Conservation (phyloP, 2,113 vertebrate genomes). For the Cavia aperea region DNA sequence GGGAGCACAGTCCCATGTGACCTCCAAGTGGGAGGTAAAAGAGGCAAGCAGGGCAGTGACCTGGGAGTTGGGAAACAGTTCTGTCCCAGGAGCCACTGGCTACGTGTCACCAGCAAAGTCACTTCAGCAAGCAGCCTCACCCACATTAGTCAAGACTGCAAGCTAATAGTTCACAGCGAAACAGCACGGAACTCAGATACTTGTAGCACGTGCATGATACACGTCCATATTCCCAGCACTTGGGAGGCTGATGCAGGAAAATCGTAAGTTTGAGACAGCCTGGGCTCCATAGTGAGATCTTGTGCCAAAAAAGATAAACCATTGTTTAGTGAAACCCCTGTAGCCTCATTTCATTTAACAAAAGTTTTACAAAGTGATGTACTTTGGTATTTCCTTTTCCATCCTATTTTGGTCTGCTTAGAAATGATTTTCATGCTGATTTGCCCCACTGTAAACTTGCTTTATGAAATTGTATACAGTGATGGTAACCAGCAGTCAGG, state of each 20-base stretch:
- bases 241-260: neutral
- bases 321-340: neutral
- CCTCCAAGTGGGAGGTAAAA: neutral
- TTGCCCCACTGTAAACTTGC: conserved; percentile 9
- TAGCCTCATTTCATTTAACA: neutral
- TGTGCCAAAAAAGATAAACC: neutral
- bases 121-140: neutral
- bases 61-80: neutral
- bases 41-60: neutral
- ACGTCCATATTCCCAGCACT: neutral
- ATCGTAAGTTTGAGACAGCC: neutral
- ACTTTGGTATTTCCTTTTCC: conserved; percentile 27
- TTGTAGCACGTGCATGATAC: neutral
- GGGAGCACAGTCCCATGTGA: neutral
- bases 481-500: neutral
- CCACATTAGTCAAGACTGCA: neutral
- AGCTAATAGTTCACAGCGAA: neutral
- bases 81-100: neutral
- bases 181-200: neutral
- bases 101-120: neutral
- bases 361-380: neutral
- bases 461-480: neutral
- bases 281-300: neutral
- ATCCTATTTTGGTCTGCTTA: neutral
- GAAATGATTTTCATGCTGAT: conserved; percentile 5